Conservation (phyloP, 2,797 vertebrate genomes). For the Poeciliopsis infans region DNA sequence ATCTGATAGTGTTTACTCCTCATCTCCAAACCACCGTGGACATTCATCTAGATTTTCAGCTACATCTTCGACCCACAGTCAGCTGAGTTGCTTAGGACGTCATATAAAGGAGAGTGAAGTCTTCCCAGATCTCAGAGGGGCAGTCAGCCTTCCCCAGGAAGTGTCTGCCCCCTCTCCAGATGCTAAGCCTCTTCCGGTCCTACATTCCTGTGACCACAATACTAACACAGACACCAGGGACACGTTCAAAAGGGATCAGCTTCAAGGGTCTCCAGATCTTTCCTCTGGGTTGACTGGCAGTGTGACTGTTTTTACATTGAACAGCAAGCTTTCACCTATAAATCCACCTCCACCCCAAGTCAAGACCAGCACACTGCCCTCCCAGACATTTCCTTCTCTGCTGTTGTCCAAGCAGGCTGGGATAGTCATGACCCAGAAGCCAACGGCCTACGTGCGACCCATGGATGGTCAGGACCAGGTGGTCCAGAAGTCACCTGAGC, state of each 20-base stretch:
- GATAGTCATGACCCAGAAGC: slow-evolving; percentile 87
- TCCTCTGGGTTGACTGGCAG: slow-evolving; percentile 49
- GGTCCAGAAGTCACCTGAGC: slow-evolving; percentile 85
- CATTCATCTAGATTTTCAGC: slow-evolving; percentile 57
- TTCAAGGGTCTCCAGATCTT: slow-evolving; percentile 57
- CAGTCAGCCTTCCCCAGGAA: slow-evolving; percentile 72
- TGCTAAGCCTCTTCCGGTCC: slow-evolving; percentile 79
- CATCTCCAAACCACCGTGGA: slow-evolving; percentile 54
- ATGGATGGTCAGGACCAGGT: slow-evolving; percentile 96
- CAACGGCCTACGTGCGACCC: slow-evolving; percentile 94
- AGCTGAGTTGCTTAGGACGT: slow-evolving; percentile 31
- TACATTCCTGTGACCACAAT: slow-evolving; percentile 84
- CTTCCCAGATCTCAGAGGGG: slow-evolving; percentile 62
- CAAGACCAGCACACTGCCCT: slow-evolving; percentile 75
- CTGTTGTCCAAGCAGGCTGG: slow-evolving; percentile 85
- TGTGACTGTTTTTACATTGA: slow-evolving; percentile 48
- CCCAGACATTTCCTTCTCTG: slow-evolving; percentile 86
- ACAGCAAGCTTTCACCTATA: slow-evolving; percentile 60
- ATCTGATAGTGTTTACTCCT: slow-evolving; percentile 49
- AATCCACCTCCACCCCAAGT: slow-evolving; percentile 51
- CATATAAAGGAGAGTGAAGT: slow-evolving; percentile 63
- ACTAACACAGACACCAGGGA: slow-evolving; percentile 74
- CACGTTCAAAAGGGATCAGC: slow-evolving; percentile 51
- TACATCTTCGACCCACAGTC: slow-evolving; percentile 47
- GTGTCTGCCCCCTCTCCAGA: slow-evolving; percentile 80